Evolutionary conservation across 2,113 vertebrate species (phyloP), one percentile per base, ranked within the genome.

Genomic region (Mohoua ochrocephala): DNA sequence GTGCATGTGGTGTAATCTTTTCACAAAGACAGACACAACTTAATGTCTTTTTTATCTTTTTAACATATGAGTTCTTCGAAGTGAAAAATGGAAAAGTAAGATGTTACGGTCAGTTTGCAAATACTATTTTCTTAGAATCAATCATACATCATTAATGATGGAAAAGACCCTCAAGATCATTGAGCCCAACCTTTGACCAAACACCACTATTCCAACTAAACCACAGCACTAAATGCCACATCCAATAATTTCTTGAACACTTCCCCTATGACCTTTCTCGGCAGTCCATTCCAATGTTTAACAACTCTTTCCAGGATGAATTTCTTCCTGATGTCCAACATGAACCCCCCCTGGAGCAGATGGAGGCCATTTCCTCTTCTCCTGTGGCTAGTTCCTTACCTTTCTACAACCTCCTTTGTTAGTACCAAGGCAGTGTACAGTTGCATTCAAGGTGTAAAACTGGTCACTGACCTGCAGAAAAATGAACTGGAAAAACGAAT

Each of bases 301-400:
- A 69, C 15, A 49, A 56, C 11, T 4, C 6, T 13, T 57, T 33
- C 18, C 12, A 64, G 15, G 26, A 73, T 22, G 3, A 49, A 73
- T 23, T 35, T 56, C 35, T 50, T 71, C 17, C 42, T 31, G 16
- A 35, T 27, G 20, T 31, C 30, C 49, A 63, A 42, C 30, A n/a
- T 12, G 13, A 79, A 26, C 4, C 5, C 7, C 13, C 2, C 1
- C 9, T 2, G 3, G 13, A 63, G 20, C 41, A 42, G 35, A 6
- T 35, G 7, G 3, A 42, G 42, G 21, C 9, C 35, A 64, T 54
- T 56, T 49, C 41, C 11, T 35, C 35, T 56, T 49, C 17, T 27
- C 8, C 11, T 56, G 26, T 31, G 64, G 16, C 42, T 42, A 27
- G 15, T 23, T 57, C 14, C 17, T 35, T 10, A 49, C 17, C 26